Conservation (phyloP, 1,140 invertebrate genomes). For the Caenorhabditis briggsae region DNA sequence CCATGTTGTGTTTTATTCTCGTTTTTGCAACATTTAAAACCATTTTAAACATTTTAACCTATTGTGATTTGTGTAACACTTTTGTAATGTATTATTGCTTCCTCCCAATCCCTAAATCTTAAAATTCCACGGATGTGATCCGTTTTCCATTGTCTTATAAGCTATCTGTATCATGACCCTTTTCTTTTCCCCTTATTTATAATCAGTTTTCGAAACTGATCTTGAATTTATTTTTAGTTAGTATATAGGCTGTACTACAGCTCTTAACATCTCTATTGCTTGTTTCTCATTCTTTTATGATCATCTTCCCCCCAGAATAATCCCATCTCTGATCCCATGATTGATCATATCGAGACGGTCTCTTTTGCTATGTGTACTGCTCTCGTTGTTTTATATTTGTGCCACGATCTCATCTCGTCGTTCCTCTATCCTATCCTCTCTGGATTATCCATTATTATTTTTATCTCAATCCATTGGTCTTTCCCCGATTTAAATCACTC, state of each 20-base stretch:
- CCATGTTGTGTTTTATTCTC: not conserved
- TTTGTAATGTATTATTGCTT: not conserved
- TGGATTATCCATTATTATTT: not conserved
- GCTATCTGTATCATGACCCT: not conserved
- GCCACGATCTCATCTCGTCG: constrained; percentile 51
- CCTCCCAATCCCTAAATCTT: not conserved
- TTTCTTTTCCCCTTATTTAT: not conserved
- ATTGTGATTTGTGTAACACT: constrained; percentile 21
- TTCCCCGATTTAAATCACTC: not conserved
- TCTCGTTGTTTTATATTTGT: constrained; percentile 43
- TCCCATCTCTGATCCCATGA: not conserved
- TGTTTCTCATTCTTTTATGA: constrained; percentile 21
- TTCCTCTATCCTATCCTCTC: not conserved
- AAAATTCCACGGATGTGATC: constrained; percentile 4
- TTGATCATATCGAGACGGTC: not conserved
- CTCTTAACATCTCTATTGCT: not conserved
- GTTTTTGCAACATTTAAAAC: not conserved
- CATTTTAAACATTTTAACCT: not conserved
- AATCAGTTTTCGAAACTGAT: constrained; percentile 9
- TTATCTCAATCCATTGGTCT: not conserved
- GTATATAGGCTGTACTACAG: constrained; percentile 11
- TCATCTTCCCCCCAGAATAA: not conserved
- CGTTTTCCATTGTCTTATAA: not conserved
- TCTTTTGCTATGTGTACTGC: not conserved
- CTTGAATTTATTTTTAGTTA: not conserved